Conservation (phyloP, 2,888 invertebrate species). For the Dinocampus coccinellae region DNA sequence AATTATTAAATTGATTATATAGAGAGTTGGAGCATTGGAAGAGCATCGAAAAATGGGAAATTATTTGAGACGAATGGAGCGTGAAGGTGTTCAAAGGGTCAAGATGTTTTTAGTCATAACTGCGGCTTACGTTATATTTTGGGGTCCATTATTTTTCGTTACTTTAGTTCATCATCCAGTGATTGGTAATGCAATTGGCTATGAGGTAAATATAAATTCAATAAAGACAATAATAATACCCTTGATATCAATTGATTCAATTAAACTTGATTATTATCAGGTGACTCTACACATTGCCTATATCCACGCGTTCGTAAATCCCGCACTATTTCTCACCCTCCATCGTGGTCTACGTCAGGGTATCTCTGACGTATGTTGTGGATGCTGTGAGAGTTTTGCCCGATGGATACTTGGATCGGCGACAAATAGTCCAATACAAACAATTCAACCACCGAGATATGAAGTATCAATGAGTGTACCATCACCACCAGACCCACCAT, state of each 20-base stretch:
- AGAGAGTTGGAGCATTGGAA: conserved; percentile 74
- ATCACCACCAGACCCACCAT: conserved; percentile 50
- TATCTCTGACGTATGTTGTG: conserved; percentile 81
- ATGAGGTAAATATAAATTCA: conserved; percentile 75
- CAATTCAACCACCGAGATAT: conserved; percentile 60
- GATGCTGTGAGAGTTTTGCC: conserved; percentile 78
- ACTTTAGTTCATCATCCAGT: conserved; percentile 84
- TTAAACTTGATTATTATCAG: conserved; percentile 71
- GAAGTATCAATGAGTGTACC: conserved; percentile 53
- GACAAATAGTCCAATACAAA: conserved; percentile 52
- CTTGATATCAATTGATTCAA: too few relatives aligned
- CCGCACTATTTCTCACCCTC: conserved; percentile 82
- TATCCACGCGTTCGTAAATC: conserved; percentile 88
- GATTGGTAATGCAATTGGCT: conserved; percentile 79
- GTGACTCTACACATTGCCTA: conserved; percentile 89
- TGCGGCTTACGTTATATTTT: conserved; percentile 87
- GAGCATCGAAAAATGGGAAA: conserved; percentile 83
- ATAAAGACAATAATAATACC: too few relatives aligned
- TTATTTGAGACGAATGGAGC: conserved; percentile 82
- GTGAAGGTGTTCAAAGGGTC: conserved; percentile 84
- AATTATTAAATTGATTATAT: conserved; percentile 43
- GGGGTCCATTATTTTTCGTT: conserved; percentile 91
- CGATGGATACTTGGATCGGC: conserved; percentile 72
- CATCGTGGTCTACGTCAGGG: conserved; percentile 83
- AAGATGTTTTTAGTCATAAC: conserved; percentile 90